Base-by-base conservation (phyloP, 2,888 invertebrate genomes). In the Tachystola acroxantha region DNA sequence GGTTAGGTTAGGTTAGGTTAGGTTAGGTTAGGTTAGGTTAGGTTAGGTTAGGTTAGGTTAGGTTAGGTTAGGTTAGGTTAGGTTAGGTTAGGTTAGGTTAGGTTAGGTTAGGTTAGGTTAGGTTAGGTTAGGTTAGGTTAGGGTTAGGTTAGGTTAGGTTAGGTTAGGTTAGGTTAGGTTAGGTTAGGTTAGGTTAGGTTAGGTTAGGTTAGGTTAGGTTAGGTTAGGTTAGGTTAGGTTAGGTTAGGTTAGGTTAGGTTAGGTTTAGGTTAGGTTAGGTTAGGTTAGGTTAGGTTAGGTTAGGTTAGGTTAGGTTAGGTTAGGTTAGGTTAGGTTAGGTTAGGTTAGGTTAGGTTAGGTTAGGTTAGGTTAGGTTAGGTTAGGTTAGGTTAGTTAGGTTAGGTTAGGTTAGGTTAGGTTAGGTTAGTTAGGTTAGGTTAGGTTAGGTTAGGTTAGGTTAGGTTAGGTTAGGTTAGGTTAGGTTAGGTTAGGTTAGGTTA, bases 401-500 rank as follows among this genome's bases (percentile, higher is more conserved):
- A 43, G 46, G 43, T 42, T 42, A 42, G 46, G 43, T 42, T 43
- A 43, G 46, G 43, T 42, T 42, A 42, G 42, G 42, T 42, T 39
- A 39, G 46, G 46, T 43, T 46, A 43, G 46, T 43, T 46, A 41
- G 46, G 46, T 43, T 43, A 43, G 46, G 43, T 42, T 45, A 42
- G 46, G 46, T 43, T 46, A 43, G 46, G 46, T 43, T 43, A 43
- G 46, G 46, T 41, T 46, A 41, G 46, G 41, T 39, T 36, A 25
- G 36, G 36, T 36, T 31, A 25, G 31, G 36, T 31, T 31, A 26
- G 31, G 36, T 31, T 36, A 25, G 25, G 36, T 31, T 36, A 36
- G 36, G 29, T 36, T 36, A 36, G 36, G 36, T 36, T 34, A 31
- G 36, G 36, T 39, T 42, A 36, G 38, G n/a, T n/a, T 42, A 33